Evolutionary conservation across 2,888 invertebrate genomes (phyloP).

Genomic region (Philereme transversata): DNA sequence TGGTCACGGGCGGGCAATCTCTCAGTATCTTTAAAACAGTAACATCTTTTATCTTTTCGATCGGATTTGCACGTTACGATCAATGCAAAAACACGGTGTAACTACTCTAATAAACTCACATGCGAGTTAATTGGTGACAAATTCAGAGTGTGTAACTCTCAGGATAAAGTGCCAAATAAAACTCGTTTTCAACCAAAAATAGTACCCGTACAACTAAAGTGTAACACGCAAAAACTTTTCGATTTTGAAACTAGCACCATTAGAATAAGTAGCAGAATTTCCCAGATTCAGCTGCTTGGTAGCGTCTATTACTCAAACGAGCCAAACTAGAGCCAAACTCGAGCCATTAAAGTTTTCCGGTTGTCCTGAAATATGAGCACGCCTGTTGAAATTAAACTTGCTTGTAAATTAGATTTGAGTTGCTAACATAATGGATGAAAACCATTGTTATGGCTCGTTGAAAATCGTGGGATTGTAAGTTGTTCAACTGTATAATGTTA

Average conservation of each 20-base stretch:
- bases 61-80: too few relatives aligned
- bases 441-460: constrained; percentile 29
- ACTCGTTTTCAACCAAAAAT: constrained; percentile 22
- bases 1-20: too few relatives aligned
- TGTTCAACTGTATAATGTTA: constrained; percentile 25
- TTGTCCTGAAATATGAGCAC: constrained; percentile 62
- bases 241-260: constrained; percentile 46
- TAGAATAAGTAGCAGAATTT: constrained; percentile 60
- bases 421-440: constrained; percentile 36
- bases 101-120: too few relatives aligned
- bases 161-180: constrained; percentile 23
- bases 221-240: too few relatives aligned
- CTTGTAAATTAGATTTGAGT: constrained; percentile 39
- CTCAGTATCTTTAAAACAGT: too few relatives aligned
- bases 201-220: too few relatives aligned
- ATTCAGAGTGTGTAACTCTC: too few relatives aligned
- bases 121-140: too few relatives aligned
- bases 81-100: too few relatives aligned
- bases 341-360: constrained; percentile 37
- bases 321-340: constrained; percentile 51
- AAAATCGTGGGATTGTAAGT: constrained; percentile 21
- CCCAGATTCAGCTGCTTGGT: constrained; percentile 60
- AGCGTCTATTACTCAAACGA: constrained; percentile 66
- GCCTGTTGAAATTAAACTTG: constrained; percentile 49
- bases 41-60: too few relatives aligned